Conservation (phyloP, 1,140 invertebrate species). For the Anthonomus grandis region DNA sequence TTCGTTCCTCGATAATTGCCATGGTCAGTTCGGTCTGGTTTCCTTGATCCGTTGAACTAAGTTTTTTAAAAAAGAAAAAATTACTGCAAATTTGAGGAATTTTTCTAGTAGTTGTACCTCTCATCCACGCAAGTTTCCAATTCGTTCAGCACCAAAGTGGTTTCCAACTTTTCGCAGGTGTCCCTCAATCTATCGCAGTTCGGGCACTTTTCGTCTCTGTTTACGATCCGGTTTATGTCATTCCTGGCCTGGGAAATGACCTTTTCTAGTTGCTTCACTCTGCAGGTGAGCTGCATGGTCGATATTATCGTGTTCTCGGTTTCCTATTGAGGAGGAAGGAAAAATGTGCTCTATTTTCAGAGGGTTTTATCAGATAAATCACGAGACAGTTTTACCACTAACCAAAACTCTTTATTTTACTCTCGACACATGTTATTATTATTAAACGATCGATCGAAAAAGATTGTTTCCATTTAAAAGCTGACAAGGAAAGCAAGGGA, state of each 20-base stretch:
- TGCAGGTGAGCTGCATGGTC: slow-evolving; percentile 18
- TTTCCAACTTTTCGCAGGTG: slow-evolving; percentile 27
- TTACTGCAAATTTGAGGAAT: too few relatives aligned
- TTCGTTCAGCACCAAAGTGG: slow-evolving; percentile 9
- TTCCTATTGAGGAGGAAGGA: slow-evolving; percentile 24
- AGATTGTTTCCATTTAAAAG: not conserved
- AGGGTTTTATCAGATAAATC: not conserved
- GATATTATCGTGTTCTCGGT: slow-evolving; percentile 6
- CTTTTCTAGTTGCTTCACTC: slow-evolving; percentile 34
- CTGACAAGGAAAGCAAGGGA: not conserved
- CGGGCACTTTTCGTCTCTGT: slow-evolving; percentile 28
- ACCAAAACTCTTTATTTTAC: too few relatives aligned
- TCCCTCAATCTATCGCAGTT: slow-evolving; percentile 29
- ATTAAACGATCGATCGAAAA: not conserved
- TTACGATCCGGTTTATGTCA: slow-evolving; percentile 29
- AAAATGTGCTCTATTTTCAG: not conserved
- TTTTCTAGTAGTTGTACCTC: too few relatives aligned
- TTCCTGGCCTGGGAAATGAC: slow-evolving; percentile 26
- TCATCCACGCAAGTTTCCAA: slow-evolving; percentile 1
- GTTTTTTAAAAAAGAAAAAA: not conserved
- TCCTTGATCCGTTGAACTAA: slow-evolving; percentile 17
- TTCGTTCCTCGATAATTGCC: slow-evolving; percentile 24
- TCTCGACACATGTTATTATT: not conserved
- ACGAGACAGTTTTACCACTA: too few relatives aligned
- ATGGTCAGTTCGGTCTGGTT: slow-evolving; percentile 24